Base-by-base conservation (phyloP, 2,113 vertebrate genomes). In the Ibidorhyncha struthersii region DNA sequence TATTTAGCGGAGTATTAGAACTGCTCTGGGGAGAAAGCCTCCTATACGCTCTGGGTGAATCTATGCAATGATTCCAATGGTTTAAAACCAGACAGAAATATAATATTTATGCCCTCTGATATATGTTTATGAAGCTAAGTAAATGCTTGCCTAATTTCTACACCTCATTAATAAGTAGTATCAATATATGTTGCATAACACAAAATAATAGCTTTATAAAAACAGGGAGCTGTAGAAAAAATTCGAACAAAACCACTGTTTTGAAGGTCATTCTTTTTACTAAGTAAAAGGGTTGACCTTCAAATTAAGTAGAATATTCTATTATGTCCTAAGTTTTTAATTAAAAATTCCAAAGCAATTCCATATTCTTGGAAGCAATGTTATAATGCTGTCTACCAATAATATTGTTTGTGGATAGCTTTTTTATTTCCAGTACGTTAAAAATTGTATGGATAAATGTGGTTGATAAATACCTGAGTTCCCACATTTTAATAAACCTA, bases 1-100 rank as follows among this genome's bases (percentile, higher is more conserved):
- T 92, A 97, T 82, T 96, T 97, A 97, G 90, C 63, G 45, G 14
- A 78, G 77, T 72, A 40, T 83, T 65, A 80, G 73, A 91, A 97
- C 62, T 96, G 65, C 85, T 94, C 63, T 91, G 67, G 59, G 71
- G 93, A 76, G 84, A 92, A 86, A 95, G 59, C 69, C 61, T 87
- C 38, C 36, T 90, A 61, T 91, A 92, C 30, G 71, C 86, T 94
- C 36, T 82, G 71, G 80, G 81, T 90, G 70, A 91, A 72, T 88
- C 43, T 96, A 15, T 85, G 85, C 55, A 80, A 71, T 97, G 93
- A 96, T 91, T 96, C 50, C 70, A 80, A 10, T 65, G 8, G 59
- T 79, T 63, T 96, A 61, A 95, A 95, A 53, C 50, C 52, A 96
- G 69, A 78, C 61, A 79, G 86, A 94, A 93, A 93, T 96, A 87